Conservation (phyloP, 2,888 invertebrate species). For the Camptogramma bilineatum region DNA sequence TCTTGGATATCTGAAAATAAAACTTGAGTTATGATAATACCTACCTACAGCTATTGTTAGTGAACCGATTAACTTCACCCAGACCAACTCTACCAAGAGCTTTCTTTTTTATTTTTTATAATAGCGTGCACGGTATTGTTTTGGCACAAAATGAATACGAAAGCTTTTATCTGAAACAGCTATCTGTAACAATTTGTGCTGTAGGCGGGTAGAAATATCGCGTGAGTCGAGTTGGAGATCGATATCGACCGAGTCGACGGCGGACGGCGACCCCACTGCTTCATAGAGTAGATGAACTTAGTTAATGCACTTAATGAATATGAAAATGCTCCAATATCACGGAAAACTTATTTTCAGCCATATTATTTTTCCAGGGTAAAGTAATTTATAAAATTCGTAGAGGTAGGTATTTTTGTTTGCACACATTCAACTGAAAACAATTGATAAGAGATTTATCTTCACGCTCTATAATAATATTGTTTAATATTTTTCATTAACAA, state of each 20-base stretch:
- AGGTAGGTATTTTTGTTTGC: not conserved
- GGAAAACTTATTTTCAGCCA: not conserved
- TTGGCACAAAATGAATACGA: constrained; percentile 20
- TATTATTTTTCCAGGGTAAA: not conserved
- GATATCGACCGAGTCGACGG: constrained; percentile 58
- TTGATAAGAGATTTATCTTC: constrained; percentile 52
- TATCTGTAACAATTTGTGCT: constrained; percentile 54
- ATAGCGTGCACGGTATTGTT: constrained; percentile 10
- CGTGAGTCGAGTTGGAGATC: constrained; percentile 65
- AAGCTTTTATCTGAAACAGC: constrained; percentile 46
- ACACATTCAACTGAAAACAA: constrained; percentile 1
- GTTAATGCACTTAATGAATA: constrained; percentile 1
- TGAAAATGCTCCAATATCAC: not conserved
- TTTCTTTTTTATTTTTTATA: not conserved
- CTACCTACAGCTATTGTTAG: not conserved
- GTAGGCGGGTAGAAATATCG: constrained; percentile 56
- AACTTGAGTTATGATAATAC: not conserved
- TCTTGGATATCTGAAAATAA: constrained; percentile 95
- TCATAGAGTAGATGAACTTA: constrained; percentile 22
- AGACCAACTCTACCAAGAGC: not conserved
- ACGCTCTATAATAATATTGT: constrained; percentile 33
- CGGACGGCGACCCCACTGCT: constrained; percentile 62
- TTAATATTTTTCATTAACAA: not conserved
- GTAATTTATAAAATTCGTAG: not conserved
- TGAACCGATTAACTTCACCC: not conserved